Percentiles rank a stretch among this genome's conserved stretches.
Evolutionary conservation across 1,140 invertebrate genomes (phyloP).

Genomic region (Anthonomus grandis): DNA sequence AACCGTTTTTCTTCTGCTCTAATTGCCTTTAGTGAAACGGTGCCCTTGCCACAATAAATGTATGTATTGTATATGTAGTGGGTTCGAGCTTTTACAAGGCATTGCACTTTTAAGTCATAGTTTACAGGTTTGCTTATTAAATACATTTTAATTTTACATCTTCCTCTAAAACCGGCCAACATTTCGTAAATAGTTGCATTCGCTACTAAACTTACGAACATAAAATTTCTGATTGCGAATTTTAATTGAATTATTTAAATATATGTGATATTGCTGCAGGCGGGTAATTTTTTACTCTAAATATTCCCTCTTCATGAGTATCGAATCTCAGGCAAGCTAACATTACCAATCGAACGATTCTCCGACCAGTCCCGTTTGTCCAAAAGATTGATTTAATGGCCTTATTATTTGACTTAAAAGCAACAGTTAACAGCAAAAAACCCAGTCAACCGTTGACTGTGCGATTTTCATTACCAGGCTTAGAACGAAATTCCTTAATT

Average conservation of each 20-base stretch:
- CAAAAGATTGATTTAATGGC: too few relatives aligned
- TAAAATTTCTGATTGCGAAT: neutral
- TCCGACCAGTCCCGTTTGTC: neutral
- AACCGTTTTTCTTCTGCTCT: neutral
- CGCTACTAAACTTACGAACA: too few relatives aligned
- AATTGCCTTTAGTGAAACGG: neutral
- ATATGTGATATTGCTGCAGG: neutral
- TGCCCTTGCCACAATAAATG: neutral
- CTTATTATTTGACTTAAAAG: too few relatives aligned
- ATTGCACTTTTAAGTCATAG: neutral
- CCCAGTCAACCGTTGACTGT: neutral
- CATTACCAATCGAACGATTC: neutral
- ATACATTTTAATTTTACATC: neutral
- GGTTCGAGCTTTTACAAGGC: neutral
- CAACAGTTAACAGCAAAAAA: neutral
- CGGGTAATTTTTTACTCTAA: neutral
- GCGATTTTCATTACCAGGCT: neutral
- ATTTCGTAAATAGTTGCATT: too few relatives aligned
- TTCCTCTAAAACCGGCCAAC: too few relatives aligned
- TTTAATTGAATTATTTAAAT: neutral
- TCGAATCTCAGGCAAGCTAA: neutral
- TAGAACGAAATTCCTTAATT: conserved; percentile 14
- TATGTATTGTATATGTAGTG: neutral
- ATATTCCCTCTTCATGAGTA: neutral
- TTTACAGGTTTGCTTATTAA: neutral